Evolutionary conservation across 2,888 invertebrate species (phyloP).

Genomic region (Rosalia funebris): DNA sequence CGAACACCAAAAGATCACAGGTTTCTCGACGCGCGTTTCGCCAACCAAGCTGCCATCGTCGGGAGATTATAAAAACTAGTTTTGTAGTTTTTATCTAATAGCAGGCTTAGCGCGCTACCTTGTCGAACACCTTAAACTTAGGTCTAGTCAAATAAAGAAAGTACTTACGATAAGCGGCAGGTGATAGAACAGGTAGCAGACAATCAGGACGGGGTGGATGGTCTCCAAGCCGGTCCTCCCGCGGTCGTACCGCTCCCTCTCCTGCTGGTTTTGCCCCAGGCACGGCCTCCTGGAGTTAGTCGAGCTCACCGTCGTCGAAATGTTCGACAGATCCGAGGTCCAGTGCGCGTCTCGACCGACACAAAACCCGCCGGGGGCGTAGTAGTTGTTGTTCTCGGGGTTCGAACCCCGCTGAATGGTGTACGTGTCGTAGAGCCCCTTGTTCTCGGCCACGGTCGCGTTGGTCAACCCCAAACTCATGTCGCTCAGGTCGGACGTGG

Average conservation of each 20-base stretch:
- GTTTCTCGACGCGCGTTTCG: too few relatives aligned
- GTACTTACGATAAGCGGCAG: conserved; percentile 70
- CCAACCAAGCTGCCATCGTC: too few relatives aligned
- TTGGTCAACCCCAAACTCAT: conserved; percentile 50
- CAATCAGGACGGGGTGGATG: conserved; percentile 66
- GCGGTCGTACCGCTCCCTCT: conserved; percentile 46
- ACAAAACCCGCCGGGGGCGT: conserved; percentile 41
- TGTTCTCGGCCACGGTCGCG: conserved; percentile 44
- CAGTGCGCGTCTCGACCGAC: conserved; percentile 43
- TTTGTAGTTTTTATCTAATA: too few relatives aligned
- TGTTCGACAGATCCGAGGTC: conserved; percentile 59
- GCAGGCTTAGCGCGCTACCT: too few relatives aligned
- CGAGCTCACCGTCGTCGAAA: conserved; percentile 68
- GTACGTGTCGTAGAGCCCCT: conserved; percentile 59
- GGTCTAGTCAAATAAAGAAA: too few relatives aligned
- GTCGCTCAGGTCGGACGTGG: conserved; percentile 61
- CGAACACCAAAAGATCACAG: too few relatives aligned
- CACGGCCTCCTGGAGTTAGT: conserved; percentile 67
- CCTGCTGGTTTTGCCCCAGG: conserved; percentile 58
- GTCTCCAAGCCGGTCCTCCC: conserved; percentile 63
- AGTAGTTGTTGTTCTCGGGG: conserved; percentile 39
- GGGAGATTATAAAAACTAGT: too few relatives aligned
- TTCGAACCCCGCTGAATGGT: conserved; percentile 51
- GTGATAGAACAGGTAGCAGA: conserved; percentile 70
- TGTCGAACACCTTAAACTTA: too few relatives aligned